Percentiles rank a stretch among this genome's conserved stretches.
Evolutionary conservation across 64 coral and sea anemone genomes (phyloP).

Genomic region (Pocillopora damicornis): DNA sequence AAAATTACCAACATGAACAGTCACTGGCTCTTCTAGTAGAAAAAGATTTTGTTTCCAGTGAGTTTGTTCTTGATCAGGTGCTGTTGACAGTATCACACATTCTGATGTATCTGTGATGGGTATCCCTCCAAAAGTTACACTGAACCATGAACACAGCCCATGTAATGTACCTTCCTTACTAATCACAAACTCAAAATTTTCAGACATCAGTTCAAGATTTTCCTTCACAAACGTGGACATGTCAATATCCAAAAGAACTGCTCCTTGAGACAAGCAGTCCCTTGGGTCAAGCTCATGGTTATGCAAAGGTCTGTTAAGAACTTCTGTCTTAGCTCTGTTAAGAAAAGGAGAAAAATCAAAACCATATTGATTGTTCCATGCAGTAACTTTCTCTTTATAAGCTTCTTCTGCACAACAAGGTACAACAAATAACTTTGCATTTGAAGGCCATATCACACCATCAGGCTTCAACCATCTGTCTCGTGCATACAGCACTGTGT

Average conservation of each 20-base stretch:
- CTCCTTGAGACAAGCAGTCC: conserved; percentile 65
- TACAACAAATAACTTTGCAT: conserved; percentile 72
- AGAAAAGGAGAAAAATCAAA: conserved; percentile 91
- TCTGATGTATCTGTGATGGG: conserved; percentile 35
- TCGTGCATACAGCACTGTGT: conserved; percentile 84
- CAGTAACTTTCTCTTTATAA: conserved; percentile 73
- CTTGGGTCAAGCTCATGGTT: conserved; percentile 65
- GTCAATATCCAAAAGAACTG: conserved; percentile 58
- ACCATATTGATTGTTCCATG: conserved; percentile 95
- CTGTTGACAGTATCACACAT: conserved; percentile 56
- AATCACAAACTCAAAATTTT: conserved; percentile 72
- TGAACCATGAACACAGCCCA: conserved; percentile 91
- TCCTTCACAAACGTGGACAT: conserved; percentile 53
- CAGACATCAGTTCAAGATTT: conserved; percentile 51
- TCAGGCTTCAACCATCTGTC: conserved; percentile 68
- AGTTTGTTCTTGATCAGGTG: conserved; percentile 51
- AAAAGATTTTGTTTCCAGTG: conserved; percentile 96
- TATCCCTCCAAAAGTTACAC: conserved; percentile 79
- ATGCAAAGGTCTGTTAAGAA: conserved; percentile 75
- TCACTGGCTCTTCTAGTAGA: conserved; percentile 71
- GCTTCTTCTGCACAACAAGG: conserved; percentile 64
- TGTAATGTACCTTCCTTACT: conserved; percentile 56
- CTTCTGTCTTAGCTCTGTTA: conserved; percentile 72
- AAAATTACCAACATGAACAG: conserved; percentile 49
- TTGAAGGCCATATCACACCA: conserved; percentile 77